Percentiles rank a stretch among this genome's conserved stretches.
These are phyloP conservation scores for Furcula furcula DNA, from an alignment of 2,888 invertebrate species.

Conservation along the genomic window DNA sequence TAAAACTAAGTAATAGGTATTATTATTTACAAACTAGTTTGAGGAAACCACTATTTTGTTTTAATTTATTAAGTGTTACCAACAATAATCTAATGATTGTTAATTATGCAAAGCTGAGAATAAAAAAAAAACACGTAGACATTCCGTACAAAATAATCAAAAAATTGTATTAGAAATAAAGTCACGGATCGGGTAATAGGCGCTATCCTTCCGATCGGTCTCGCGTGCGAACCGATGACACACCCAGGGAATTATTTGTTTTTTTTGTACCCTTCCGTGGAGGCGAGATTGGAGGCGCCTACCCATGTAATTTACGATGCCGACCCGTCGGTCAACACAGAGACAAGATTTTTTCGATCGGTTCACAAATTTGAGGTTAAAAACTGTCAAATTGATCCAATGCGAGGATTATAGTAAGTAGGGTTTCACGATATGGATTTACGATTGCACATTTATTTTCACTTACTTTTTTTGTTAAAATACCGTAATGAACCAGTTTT, in stretches of 20 bases:
- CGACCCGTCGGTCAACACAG: constrained; percentile 38
- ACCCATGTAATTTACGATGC: constrained; percentile 65
- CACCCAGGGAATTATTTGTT: constrained; percentile 53
- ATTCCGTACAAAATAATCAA: constrained; percentile 19
- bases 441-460: constrained; percentile 2
- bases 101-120: too few relatives aligned
- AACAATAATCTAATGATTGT: too few relatives aligned
- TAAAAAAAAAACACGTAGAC: too few relatives aligned
- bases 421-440: not conserved
- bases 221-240: constrained; percentile 64
- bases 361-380: constrained; percentile 33
- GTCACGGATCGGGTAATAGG: constrained; percentile 40
- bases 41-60: too few relatives aligned
- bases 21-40: too few relatives aligned
- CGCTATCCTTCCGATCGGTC: constrained; percentile 45
- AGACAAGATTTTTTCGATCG: constrained; percentile 41
- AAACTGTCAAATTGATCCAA: constrained; percentile 1
- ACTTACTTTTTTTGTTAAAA: too few relatives aligned
- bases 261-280: constrained; percentile 38
- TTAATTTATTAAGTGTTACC: too few relatives aligned
- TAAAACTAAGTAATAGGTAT: too few relatives aligned
- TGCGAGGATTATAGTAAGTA: not conserved
- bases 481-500: too few relatives aligned
- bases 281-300: constrained; percentile 62
- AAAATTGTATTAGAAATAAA: constrained; percentile 24